These are phyloP conservation scores for Leptinotarsa rubiginosa DNA, from an alignment of 2,888 invertebrate genomes.

Conservation along the genomic window DNA sequence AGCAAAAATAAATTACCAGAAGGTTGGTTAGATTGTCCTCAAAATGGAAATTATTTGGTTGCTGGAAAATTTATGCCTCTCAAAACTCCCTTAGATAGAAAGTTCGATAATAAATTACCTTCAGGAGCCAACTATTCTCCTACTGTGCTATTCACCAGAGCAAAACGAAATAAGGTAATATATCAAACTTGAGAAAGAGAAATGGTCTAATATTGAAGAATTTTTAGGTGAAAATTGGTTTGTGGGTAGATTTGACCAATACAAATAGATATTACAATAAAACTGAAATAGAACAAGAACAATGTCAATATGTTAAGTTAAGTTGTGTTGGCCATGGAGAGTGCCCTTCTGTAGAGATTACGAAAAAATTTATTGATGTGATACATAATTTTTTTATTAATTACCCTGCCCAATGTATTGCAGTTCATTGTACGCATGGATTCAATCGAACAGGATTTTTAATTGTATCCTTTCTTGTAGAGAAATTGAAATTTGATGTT, in stretches of 20 bases:
- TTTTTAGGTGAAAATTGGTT: slow-evolving; percentile 82
- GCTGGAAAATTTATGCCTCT: slow-evolving; percentile 90
- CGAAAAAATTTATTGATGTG: slow-evolving; percentile 82
- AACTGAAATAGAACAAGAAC: slow-evolving; percentile 77
- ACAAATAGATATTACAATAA: slow-evolving; percentile 93
- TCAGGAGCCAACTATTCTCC: slow-evolving; percentile 86
- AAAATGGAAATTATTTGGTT: slow-evolving; percentile 80
- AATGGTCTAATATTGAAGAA: not conserved
- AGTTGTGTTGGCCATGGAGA: slow-evolving; percentile 93
- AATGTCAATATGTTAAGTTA: slow-evolving; percentile 88
- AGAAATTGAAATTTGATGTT: slow-evolving; percentile 83
- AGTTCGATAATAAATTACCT: slow-evolving; percentile 87
- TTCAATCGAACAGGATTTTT: slow-evolving; percentile 98
- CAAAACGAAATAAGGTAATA: slow-evolving; percentile 79
- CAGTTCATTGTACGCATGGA: slow-evolving; percentile 97
- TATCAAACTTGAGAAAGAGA: not conserved
- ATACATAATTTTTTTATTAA: slow-evolving; percentile 83
- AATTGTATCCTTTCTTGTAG: slow-evolving; percentile 90
- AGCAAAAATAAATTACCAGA: slow-evolving; percentile 76
- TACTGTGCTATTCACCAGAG: slow-evolving; percentile 84
- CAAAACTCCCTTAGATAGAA: slow-evolving; percentile 89
- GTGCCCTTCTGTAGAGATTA: slow-evolving; percentile 88
- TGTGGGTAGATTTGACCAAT: slow-evolving; percentile 98
- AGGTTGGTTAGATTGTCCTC: slow-evolving; percentile 91
- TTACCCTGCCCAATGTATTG: slow-evolving; percentile 82